Base-by-base conservation (phyloP, 2,797 vertebrate genomes). In the Girardinus metallicus region DNA sequence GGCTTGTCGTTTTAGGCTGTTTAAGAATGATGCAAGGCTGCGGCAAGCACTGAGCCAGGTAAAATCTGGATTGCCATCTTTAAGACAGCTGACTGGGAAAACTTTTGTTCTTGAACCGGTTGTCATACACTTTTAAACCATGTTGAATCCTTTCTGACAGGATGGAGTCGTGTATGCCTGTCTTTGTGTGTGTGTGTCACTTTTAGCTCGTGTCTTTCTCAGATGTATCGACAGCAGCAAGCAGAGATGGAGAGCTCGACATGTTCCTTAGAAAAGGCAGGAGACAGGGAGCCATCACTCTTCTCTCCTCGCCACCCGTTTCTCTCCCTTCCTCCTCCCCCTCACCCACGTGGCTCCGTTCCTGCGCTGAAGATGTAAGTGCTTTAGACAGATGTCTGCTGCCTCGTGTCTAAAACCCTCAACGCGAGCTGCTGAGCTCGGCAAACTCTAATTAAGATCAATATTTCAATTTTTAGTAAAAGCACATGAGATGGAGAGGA, bases 371-470 rank as follows among this genome's bases (percentile, higher is more conserved):
- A 94, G 92, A 95, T 85, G 82, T 94, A 95, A 95, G 94, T 94
- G 94, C 92, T 92, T 92, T 71, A 95, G 94, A 95, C 94, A 93
- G 95, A 95, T 95, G 94, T 94, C 89, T 94, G 91, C 94, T 93
- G 93, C 93, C 88, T 91, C 94, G 90, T 93, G 94, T 95, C 94
- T 95, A 85, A 95, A 94, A 93, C 90, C 92, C 93, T 94, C 94
- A 94, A 90, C 89, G 82, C 76, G 75, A 94, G 92, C 92, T 96
- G 96, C 96, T 96, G 95, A 96, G 95, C 95, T 96, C 91, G 86
- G 95, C 95, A 96, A 94, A 95, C 93, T 95, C 94, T 96, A 96
- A 96, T 96, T 96, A 96, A 96, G 95, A 96, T 96, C 95, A 96
- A 96, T 96, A 96, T 96, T 96, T 96, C 95, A 95, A 94, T 96